These are phyloP conservation scores for Trichogramma evanescens DNA, from an alignment of 2,888 invertebrate genomes.

Conservation along the genomic window DNA sequence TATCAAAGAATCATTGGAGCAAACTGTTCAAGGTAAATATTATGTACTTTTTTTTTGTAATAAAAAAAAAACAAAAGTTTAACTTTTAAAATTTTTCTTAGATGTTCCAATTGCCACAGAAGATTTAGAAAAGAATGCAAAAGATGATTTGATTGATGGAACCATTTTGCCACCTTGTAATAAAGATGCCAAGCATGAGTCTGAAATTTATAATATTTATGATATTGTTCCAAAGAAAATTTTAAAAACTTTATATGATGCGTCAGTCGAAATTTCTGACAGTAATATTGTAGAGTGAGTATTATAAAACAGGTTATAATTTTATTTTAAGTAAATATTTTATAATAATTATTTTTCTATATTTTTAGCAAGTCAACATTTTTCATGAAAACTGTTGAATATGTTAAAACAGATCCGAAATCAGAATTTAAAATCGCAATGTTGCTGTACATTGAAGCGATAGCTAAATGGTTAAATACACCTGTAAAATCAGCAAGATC, in stretches of 20 bases:
- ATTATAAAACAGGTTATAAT: background rate
- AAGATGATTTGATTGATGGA: constrained; percentile 25
- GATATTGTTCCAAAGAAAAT: constrained; percentile 39
- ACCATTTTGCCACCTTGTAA: constrained; percentile 35
- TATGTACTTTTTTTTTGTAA: too few species aligned
- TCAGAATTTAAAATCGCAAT: constrained; percentile 31
- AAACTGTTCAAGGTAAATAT: constrained; percentile 49
- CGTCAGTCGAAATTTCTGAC: constrained; percentile 27
- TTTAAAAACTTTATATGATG: constrained; percentile 32
- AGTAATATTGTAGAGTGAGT: constrained; percentile 28
- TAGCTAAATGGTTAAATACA: constrained; percentile 33
- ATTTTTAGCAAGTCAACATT: constrained; percentile 30
- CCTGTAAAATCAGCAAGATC: constrained; percentile 33
- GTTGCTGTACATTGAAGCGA: constrained; percentile 34
- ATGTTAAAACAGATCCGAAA: constrained; percentile 23
- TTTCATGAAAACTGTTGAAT: constrained; percentile 25
- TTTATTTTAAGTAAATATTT: background rate
- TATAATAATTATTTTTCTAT: too few species aligned
- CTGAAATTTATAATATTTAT: constrained; percentile 39
- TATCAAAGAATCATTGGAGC: constrained; percentile 54
- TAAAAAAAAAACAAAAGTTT: too few species aligned
- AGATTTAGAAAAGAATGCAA: constrained; percentile 22
- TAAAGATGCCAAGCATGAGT: constrained; percentile 33
- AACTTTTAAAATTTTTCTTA: constrained; percentile 11
- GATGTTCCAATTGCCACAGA: constrained; percentile 28